Evolutionary conservation across 2,888 invertebrate genomes (phyloP).

Genomic region (Cancer borealis): DNA sequence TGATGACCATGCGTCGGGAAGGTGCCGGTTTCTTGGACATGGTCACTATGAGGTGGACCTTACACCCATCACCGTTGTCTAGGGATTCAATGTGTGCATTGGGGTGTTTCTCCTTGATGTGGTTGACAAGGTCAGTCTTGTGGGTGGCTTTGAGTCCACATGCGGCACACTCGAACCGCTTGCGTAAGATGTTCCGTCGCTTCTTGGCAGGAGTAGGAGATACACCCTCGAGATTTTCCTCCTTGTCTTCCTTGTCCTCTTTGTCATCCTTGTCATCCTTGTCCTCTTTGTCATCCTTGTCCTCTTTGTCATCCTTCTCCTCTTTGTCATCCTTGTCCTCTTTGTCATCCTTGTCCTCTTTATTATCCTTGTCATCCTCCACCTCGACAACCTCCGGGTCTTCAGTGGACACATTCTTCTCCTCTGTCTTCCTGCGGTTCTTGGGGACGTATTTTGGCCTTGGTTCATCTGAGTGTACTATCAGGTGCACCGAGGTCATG

Average conservation of each 20-base stretch:
- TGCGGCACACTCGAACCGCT: conserved; percentile 76
- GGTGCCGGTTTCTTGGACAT: conserved; percentile 71
- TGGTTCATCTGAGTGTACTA: conserved; percentile 76
- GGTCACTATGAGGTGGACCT: conserved; percentile 76
- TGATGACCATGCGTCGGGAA: conserved; percentile 70
- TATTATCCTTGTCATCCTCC: not conserved
- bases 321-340: not conserved
- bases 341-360: not conserved
- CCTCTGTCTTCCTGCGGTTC: conserved; percentile 69
- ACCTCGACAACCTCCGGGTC: not conserved
- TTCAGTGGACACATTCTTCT: conserved; percentile 60
- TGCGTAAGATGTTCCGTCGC: conserved; percentile 73
- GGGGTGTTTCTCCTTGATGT: conserved; percentile 75
- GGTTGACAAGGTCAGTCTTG: conserved; percentile 75
- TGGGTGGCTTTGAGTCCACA: conserved; percentile 77
- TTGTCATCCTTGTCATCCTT: not conserved
- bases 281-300: not conserved
- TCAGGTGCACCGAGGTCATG: conserved; percentile 76
- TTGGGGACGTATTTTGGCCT: conserved; percentile 75
- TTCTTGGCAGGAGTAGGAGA: conserved; percentile 57
- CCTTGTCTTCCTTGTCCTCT: not conserved
- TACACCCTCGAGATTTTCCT: not conserved
- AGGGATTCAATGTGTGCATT: conserved; percentile 77
- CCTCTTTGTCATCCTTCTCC: not conserved
- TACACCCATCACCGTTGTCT: conserved; percentile 75